phyloP scores from a whole-genome alignment of 2,113 vertebrate species.

The Neotragus pygmaeus region DNA sequence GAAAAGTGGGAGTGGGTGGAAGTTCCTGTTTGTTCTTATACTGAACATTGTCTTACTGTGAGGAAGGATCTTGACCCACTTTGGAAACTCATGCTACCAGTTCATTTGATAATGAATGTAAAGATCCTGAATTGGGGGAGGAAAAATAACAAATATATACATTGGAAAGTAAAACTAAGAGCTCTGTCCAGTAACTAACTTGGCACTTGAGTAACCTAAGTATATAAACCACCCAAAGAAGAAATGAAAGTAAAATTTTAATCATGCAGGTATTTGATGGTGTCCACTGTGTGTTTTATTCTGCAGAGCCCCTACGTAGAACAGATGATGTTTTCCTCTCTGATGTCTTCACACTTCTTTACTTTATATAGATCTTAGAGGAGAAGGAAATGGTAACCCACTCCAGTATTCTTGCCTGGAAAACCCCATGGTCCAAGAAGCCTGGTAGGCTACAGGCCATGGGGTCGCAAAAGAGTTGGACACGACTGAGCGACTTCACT shows the following conservation, averaged over 20 bases:
- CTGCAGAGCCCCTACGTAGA: not conserved
- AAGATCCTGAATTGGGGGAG: not conserved
- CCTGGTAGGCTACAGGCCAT: too few relatives aligned
- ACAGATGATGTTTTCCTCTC: not conserved
- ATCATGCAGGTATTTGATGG: not conserved
- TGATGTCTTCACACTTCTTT: not conserved
- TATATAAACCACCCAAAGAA: not conserved
- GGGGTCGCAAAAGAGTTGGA: too few relatives aligned
- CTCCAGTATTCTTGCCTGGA: too few relatives aligned
- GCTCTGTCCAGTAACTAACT: not conserved
- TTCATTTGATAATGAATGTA: not conserved
- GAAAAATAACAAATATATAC: not conserved
- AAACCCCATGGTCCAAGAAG: too few relatives aligned
- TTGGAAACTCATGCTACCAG: not conserved
- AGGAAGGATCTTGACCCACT: not conserved
- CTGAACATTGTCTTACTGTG: not conserved
- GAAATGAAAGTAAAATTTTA: not conserved
- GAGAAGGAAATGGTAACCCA: too few relatives aligned
- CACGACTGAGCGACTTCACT: too few relatives aligned
- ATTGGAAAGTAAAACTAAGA: conserved; percentile 1
- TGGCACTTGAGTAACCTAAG: not conserved
- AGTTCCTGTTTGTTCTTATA: not conserved
- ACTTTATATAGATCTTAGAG: not conserved
- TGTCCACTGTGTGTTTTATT: not conserved
- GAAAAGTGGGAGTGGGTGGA: not conserved